Evolutionary conservation across 2,113 vertebrate genomes (phyloP).

Genomic region (Lates calcarifer): DNA sequence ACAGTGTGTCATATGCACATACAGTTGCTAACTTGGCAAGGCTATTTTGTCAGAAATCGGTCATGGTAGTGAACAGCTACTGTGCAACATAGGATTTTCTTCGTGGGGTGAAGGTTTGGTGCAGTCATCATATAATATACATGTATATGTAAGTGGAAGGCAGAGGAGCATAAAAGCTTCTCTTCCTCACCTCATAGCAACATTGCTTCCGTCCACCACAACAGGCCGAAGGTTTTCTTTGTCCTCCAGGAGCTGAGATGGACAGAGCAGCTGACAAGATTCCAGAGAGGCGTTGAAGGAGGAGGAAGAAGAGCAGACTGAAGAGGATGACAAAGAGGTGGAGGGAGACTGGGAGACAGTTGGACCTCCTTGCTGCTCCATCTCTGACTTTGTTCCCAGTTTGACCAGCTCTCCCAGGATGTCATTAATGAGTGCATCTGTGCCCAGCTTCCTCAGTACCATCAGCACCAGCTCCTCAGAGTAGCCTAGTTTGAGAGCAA

Average conservation of each 20-base stretch:
- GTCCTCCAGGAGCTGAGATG: conserved; percentile 87
- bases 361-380: conserved; percentile 83
- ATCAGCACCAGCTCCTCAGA: conserved; percentile 94
- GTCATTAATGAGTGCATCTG: conserved; percentile 96
- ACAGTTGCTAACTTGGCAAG: no score
- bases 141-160: background rate
- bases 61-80: no score
- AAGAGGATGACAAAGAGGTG: conserved; percentile 71
- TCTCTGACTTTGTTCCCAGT: conserved; percentile 93
- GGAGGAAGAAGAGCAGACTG: conserved; percentile 33
- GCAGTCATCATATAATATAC: background rate
- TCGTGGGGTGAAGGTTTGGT: no score
- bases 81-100: no score
- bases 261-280: conserved; percentile 87
- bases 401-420: conserved; percentile 97
- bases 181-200: conserved; percentile 94
- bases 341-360: conserved; percentile 82
- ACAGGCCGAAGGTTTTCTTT: conserved; percentile 94
- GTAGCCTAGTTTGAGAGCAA: conserved; percentile 97
- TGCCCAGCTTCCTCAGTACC: conserved; percentile 94
- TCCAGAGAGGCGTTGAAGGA: conserved; percentile 80
- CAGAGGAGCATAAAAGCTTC: background rate
- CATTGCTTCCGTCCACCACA: conserved; percentile 97
- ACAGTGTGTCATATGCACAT: no score
- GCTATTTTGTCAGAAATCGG: no score